Conservation (phyloP, 2,113 vertebrate genomes). For the Chrysemys picta region DNA sequence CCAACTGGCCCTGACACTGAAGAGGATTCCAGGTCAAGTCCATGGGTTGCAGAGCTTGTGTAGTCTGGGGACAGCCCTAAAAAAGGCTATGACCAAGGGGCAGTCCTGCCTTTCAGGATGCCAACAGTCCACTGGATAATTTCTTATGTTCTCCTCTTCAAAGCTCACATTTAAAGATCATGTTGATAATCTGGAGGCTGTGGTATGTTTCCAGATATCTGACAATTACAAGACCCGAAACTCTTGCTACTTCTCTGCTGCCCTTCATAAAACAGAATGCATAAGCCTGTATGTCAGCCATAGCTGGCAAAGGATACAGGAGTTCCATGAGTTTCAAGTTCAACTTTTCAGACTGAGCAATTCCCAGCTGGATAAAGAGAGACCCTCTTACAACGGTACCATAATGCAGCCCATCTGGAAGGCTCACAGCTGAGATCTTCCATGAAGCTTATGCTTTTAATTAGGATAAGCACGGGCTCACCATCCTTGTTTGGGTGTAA, state of each 20-base stretch:
- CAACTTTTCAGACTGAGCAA: slow-evolving; percentile 46
- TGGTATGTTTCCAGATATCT: rapidly evolving
- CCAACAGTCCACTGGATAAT: rapidly evolving
- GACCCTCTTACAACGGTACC: slow-evolving; percentile 64
- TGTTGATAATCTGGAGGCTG: not conserved
- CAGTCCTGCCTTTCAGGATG: not conserved
- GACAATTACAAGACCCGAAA: not conserved
- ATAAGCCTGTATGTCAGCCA: not conserved
- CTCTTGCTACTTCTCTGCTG: not conserved
- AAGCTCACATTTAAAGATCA: not conserved
- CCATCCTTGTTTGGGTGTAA: slow-evolving; percentile 77
- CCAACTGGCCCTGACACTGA: not conserved
- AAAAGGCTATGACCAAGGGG: not conserved
- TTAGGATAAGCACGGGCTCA: slow-evolving; percentile 67
- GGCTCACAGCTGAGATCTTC: slow-evolving; percentile 65
- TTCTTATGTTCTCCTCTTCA: not conserved
- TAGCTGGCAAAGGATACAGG: not conserved
- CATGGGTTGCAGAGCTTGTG: not conserved
- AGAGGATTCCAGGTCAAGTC: not conserved
- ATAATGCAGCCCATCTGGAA: slow-evolving; percentile 66
- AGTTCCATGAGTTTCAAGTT: slow-evolving; percentile 1
- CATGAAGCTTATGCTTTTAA: slow-evolving; percentile 68
- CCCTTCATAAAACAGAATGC: not conserved
- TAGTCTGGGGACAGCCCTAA: not conserved
- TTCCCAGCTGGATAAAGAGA: slow-evolving; percentile 69